Base-by-base conservation (phyloP, 2,113 vertebrate genomes). In the Thryonomys swinderianus region DNA sequence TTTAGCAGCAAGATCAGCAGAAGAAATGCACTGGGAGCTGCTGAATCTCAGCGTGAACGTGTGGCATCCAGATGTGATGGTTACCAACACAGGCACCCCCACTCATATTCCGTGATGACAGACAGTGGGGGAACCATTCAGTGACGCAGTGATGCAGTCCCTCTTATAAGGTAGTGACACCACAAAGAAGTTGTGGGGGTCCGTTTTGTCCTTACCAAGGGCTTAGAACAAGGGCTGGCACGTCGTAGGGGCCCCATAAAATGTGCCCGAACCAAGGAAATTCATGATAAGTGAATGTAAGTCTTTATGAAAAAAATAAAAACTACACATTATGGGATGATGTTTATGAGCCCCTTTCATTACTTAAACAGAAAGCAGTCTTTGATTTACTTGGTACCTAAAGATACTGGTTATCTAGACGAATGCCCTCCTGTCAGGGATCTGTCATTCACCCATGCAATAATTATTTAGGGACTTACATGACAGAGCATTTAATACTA, bases 391-490 rank as follows among this genome's bases (percentile, higher is more conserved):
- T 17, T 80, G 16, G n/a, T 79, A n/a, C 1, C 48, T 27, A 84
- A 91, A 90, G 62, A 96, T 64, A 90, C 5, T 53, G 30, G 74
- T 32, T 85, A 2, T 73, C 40, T 61, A 62, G 13, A 86, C 82
- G 27, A 34, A 76, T 84, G 32, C 2, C 12, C 30, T 79, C 59
- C 23, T 10, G 30, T 10, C 1, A 91, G 14, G 3, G 11, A 88
- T 51, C 8, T 42, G 32, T n/a, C 5, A n/a, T 57, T 42, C 4
- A 59, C 51, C 23, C 9, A 76, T 59, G 40, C 23, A 79, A 21
- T 86, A 95, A 90, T 74, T 87, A 90, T 84, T 69, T 79, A 92
- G 30, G 9, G 40, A 10, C 27, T 91, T 82, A 55, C 13, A 20
- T 59, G 27, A 30, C 48, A 9, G 55, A 45, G 3, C 2, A 61